Percentiles rank a stretch among this genome's conserved stretches.
These are phyloP conservation scores for Sibirionetta formosa DNA, from an alignment of 2,797 vertebrate species.

Conservation along the genomic window DNA sequence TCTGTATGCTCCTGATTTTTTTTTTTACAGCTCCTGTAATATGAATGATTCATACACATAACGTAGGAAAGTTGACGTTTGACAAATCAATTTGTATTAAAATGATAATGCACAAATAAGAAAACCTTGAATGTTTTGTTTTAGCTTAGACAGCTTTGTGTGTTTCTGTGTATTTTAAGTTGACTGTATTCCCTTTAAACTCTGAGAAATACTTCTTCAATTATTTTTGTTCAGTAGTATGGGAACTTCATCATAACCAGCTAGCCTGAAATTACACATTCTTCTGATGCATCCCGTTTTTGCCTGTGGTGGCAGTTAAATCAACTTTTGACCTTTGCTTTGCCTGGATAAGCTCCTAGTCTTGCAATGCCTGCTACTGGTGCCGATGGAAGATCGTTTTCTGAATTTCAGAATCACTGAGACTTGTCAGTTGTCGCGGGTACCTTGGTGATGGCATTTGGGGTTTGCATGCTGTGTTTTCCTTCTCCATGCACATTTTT, in stretches of 20 bases:
- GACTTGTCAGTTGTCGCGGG: background rate
- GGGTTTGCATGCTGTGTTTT: conserved; percentile 58
- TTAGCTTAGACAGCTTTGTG: background rate
- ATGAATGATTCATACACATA: background rate
- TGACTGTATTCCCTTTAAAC: background rate
- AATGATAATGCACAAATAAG: background rate
- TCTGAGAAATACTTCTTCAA: background rate
- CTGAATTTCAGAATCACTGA: background rate
- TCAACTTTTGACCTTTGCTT: conserved; percentile 12
- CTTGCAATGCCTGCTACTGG: background rate
- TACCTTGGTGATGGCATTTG: background rate
- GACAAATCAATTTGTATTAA: background rate
- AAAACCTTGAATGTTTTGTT: background rate
- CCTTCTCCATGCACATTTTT: conserved; percentile 11
- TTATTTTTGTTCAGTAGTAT: background rate
- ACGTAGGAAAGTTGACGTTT: background rate
- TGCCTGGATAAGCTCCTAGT: background rate
- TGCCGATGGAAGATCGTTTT: background rate
- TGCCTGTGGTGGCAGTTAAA: conserved; percentile 42
- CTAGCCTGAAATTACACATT: background rate
- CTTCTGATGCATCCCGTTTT: background rate
- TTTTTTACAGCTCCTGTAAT: background rate
- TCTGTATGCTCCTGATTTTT: background rate
- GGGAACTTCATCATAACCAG: conserved; percentile 9
- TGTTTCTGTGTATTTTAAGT: background rate